Base-by-base conservation (phyloP, 2,888 invertebrate species). In the Pristionchus exspectatus region DNA sequence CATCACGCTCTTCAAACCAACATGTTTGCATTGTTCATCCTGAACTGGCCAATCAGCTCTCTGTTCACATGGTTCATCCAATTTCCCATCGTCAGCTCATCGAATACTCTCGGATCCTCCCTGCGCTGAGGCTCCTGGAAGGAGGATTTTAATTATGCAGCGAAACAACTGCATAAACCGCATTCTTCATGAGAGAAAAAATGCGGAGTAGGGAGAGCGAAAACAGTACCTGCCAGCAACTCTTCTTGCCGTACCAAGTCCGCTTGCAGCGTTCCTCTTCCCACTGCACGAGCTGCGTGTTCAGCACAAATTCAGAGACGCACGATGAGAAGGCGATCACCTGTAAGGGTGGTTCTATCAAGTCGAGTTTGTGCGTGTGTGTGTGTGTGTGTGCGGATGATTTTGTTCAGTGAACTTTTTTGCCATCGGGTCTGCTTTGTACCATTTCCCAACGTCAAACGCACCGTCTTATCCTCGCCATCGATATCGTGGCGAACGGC, bases 61-160 rank as follows among this genome's bases (percentile, higher is more conserved):
- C 77, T 63, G 44, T 88, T 88, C 63, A 88, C 88, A 63, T 88
- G 83, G 66, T 81, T 88, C 88, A 88, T 88, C 88, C 88, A 88
- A 83, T 81, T 88, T 66, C 27, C 38, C 81, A 30, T 38, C 56
- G 88, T 81, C 44, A 21, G 63, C 1, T 77, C 88, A 66, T 88
- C 88, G 63, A 88, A 88, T 1, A 63, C 88, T 24, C 88, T 77
- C 4, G 50, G 88, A 50, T 88, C 81, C 63, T 88, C 88, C 18
- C 87, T 72, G 1, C 87, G 24, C 24, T 59, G 44, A 1, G 38
- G 3, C 74, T 87, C 87, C 30, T 87, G 9, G 7, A 74, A 72
- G 59, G 54, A 72, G 74, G 38, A 54, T 54, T 87, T 87, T 2
- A 44, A 44, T 44, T n/a, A n/a, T 44, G 44, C 9, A 5, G 9